Evolutionary conservation across 2,113 vertebrate genomes (phyloP).

Genomic region (Laticauda colubrina): DNA sequence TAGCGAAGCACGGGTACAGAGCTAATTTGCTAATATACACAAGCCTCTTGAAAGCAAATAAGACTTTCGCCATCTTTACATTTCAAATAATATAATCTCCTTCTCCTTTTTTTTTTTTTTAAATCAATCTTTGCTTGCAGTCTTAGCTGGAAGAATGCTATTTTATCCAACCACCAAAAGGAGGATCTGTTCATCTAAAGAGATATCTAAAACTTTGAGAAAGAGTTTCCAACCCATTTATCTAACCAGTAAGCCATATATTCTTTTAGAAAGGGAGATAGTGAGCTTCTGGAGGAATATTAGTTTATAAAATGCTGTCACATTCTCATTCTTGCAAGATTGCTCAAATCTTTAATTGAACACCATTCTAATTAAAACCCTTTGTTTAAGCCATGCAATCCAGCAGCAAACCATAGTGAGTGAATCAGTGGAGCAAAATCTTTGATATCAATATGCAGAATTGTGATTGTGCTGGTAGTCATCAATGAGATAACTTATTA

Average conservation of each 20-base stretch:
- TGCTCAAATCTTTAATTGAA: neutral
- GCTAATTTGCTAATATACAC: neutral
- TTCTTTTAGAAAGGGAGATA: neutral
- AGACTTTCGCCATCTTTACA: neutral
- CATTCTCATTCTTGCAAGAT: neutral
- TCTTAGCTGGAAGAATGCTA: neutral
- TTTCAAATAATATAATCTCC: neutral
- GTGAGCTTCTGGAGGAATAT: neutral
- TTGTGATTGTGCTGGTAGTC: neutral
- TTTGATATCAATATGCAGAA: neutral
- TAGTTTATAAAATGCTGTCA: neutral
- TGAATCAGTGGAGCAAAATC: neutral
- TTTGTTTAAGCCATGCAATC: neutral
- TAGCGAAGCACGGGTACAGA: too few species aligned
- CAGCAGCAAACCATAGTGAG: neutral
- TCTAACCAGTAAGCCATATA: neutral
- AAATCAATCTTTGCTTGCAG: neutral
- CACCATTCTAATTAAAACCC: neutral
- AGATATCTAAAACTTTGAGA: neutral
- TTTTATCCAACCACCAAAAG: neutral
- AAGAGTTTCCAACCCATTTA: neutral
- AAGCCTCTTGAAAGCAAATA: neutral
- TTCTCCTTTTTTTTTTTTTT: neutral
- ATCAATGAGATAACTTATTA: neutral
- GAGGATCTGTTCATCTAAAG: neutral